phyloP scores from a whole-genome alignment of 2,888 invertebrate species.

The Antitype chi region DNA sequence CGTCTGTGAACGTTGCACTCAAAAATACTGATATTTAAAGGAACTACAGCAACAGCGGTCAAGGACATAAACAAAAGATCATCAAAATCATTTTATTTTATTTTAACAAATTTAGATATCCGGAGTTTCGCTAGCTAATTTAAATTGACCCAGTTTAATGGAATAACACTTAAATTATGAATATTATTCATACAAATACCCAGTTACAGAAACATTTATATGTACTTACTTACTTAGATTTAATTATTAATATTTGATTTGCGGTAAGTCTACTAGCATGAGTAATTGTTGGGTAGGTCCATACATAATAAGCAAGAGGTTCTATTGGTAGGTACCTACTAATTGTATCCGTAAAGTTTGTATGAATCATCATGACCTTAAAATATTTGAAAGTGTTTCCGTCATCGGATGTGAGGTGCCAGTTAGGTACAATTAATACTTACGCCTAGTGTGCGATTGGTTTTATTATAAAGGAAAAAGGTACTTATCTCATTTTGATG shows the following conservation, averaged over 20 bases:
- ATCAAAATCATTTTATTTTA: too few relatives aligned
- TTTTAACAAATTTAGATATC: too few relatives aligned
- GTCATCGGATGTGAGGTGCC: slow-evolving; percentile 16
- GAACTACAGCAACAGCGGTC: too few relatives aligned
- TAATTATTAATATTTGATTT: slow-evolving; percentile 4
- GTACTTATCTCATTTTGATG: neutral
- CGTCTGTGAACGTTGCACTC: too few relatives aligned
- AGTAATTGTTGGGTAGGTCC: neutral
- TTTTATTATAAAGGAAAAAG: neutral
- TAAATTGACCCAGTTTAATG: too few relatives aligned
- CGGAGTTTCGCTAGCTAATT: too few relatives aligned
- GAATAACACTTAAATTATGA: neutral
- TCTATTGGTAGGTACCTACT: slow-evolving; percentile 7
- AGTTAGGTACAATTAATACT: neutral
- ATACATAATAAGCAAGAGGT: slow-evolving; percentile 7
- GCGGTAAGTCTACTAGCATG: neutral
- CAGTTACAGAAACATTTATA: neutral
- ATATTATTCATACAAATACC: neutral
- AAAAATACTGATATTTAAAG: too few relatives aligned
- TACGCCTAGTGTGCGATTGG: neutral
- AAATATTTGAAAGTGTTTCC: slow-evolving; percentile 43
- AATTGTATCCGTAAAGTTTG: slow-evolving; percentile 36
- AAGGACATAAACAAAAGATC: too few relatives aligned
- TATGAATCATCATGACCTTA: slow-evolving; percentile 52
- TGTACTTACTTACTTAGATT: neutral